A percentile compares a stretch with the other conserved stretches of the same genome.
Conservation (phyloP, 2,113 vertebrate genomes). For the Ammodramus savannarum region DNA sequence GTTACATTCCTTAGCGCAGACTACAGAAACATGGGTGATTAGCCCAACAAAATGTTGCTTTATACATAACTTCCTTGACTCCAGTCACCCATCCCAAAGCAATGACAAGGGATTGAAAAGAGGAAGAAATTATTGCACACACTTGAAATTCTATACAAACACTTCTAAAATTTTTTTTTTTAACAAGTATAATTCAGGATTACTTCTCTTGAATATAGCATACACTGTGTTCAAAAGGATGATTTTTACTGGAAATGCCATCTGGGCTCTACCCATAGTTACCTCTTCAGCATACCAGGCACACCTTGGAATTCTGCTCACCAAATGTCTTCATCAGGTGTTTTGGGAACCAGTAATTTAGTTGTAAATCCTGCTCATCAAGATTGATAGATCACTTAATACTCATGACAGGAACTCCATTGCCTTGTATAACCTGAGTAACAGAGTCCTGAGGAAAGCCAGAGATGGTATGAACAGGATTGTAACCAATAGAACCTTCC, state of each 20-base stretch:
- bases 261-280: background rate
- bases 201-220: background rate
- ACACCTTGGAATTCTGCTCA: background rate
- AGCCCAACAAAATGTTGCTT: background rate
- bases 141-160: background rate
- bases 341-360: background rate
- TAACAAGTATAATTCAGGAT: background rate
- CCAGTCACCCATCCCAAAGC: background rate
- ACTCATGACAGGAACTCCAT: background rate
- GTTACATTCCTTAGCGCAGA: background rate
- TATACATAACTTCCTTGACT: background rate
- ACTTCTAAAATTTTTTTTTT: background rate
- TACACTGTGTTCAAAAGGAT: background rate
- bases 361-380: background rate
- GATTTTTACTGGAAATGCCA: background rate
- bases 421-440: background rate
- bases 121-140: background rate
- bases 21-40: background rate
- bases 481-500: background rate
- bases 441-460: background rate
- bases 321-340: background rate
- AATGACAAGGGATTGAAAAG: background rate
- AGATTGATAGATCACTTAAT: background rate
- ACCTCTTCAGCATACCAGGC: background rate
- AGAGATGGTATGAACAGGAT: background rate